phyloP scores from a whole-genome alignment of 35 echinoderm and acorn worm genomes.

The Strongylocentrotus purpuratus region DNA sequence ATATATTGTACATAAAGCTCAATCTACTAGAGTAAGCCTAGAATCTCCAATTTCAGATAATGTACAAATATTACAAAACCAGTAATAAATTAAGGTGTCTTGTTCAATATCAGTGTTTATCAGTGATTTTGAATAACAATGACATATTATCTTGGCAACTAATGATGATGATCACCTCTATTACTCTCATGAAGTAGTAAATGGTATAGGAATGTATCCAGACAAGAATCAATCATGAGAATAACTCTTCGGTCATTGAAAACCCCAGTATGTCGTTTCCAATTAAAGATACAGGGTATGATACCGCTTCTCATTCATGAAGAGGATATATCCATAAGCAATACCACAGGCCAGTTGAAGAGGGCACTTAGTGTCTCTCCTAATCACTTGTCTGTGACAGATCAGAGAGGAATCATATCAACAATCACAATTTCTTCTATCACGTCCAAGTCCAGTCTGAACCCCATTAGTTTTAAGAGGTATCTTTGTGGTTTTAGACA shows the following conservation, averaged over 20 bases:
- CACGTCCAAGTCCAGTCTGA: neutral
- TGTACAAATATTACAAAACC: too few species aligned
- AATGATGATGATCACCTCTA: too few species aligned
- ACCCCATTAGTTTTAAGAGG: neutral
- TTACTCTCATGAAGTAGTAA: too few species aligned
- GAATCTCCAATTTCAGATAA: too few species aligned
- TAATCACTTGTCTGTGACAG: slow-evolving; percentile 23
- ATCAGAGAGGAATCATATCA: neutral
- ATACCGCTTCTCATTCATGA: neutral
- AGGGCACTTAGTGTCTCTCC: slow-evolving; percentile 17
- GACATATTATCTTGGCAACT: too few species aligned
- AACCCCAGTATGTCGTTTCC: neutral
- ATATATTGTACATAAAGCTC: too few species aligned
- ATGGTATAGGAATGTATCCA: neutral
- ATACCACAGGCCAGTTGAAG: neutral
- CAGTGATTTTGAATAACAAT: too few species aligned
- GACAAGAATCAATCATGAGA: neutral
- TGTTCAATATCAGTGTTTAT: too few species aligned
- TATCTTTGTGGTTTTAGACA: neutral
- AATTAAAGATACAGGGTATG: neutral
- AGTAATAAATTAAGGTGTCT: too few species aligned
- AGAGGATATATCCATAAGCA: neutral
- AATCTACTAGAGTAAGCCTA: too few species aligned
- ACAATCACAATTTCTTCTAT: slow-evolving; percentile 6
- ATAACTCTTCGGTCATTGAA: neutral